Evolutionary conservation across 1,140 invertebrate genomes (phyloP), one percentile per base, ranked within the genome.

Genomic region (Callitettix versicolor): DNA sequence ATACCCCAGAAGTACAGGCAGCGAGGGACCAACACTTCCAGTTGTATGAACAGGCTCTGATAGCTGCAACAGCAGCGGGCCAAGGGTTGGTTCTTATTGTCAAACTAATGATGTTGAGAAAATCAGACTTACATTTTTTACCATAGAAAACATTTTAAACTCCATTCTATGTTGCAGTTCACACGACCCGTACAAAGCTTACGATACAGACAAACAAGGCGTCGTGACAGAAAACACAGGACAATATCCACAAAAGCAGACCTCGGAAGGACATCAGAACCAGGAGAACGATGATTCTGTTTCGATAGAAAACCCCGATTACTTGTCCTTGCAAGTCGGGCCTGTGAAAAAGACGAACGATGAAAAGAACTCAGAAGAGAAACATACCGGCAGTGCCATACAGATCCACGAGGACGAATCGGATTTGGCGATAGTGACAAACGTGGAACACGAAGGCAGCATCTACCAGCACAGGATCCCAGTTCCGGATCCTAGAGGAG

Each of bases 1-100:
- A 69, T 55, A 71, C 70, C 4, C 66, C 68, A 17, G 70, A 67
- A 56, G 70, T 71, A 0, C 55, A 63, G 54, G 63, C 59, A 9
- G 70, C 67, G 1, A 60, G 64, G 36, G 56, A 64, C 24, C 30
- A 61, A 26, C 68, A 69, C 56, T 58, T 69, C 15, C 59, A 59
- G 22, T 51, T 65, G 2, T 70, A 69, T 51, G 54, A 64, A 22
- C 53, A 60, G 24, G 63, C 66, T 24, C 51, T 65, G 21, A 56
- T 49, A 9, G 51, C 57, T 2, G 48, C 54, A 3, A 5, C 42
- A 36, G 53, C 53, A n/a, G 30, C 53, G 4, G 50, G 46, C 1
- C 15, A 30, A n/a, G 46, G 36, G 33, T 49, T 11, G 38, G 44
- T 20, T 14, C n/a, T n/a, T 26, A 22, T 46, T 4, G 33, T n/a